phyloP scores from a whole-genome alignment of 2,888 invertebrate species.

The Andricus quercusramuli region DNA sequence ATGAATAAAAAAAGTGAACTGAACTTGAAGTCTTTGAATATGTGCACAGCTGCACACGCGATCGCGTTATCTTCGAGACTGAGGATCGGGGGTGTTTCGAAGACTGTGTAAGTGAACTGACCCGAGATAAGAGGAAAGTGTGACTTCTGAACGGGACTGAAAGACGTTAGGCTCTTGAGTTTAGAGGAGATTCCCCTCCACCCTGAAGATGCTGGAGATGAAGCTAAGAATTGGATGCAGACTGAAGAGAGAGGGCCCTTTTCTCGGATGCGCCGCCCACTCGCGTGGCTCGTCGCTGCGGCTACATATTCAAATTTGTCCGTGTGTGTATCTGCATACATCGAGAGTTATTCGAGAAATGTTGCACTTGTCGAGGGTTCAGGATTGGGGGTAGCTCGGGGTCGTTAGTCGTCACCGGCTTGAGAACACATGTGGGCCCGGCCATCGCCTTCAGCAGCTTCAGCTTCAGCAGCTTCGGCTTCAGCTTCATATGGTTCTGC shows the following conservation, averaged over 20 bases:
- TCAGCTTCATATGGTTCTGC: conserved; percentile 29
- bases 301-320: no score
- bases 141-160: conserved; percentile 42
- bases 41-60: conserved; percentile 25
- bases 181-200: conserved; percentile 26
- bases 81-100: conserved; percentile 45
- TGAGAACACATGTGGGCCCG: conserved; percentile 59
- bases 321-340: no score
- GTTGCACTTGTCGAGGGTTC: conserved; percentile 2
- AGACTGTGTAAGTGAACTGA: conserved; percentile 55
- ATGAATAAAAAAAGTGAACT: background rate
- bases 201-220: conserved; percentile 1
- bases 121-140: conserved; percentile 56
- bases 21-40: conserved; percentile 14
- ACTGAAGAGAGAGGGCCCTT: conserved; percentile 29
- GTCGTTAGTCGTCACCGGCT: conserved; percentile 54
- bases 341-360: background rate
- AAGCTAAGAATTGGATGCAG: conserved; percentile 16
- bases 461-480: conserved; percentile 46
- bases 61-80: conserved; percentile 48
- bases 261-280: conserved; percentile 65
- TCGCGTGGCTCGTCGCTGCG: conserved; percentile 64
- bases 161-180: conserved; percentile 17
- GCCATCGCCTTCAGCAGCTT: conserved; percentile 59
- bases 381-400: conserved; percentile 52